Evolutionary conservation across 2,797 vertebrate species (phyloP).

Genomic region (Parambassis ranga): DNA sequence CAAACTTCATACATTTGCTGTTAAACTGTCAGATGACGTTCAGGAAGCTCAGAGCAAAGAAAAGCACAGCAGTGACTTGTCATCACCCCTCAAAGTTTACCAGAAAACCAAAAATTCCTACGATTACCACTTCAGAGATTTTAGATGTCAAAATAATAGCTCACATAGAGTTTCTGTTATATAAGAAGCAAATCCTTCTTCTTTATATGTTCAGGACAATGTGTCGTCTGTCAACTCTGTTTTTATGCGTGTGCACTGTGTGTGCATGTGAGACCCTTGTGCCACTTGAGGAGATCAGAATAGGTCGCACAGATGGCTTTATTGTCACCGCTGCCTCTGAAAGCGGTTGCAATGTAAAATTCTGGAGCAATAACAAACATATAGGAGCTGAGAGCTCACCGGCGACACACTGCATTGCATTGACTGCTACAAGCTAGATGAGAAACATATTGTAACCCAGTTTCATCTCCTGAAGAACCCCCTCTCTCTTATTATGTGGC

Average conservation of each 20-base stretch:
- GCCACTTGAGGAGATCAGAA: slow-evolving; percentile 45
- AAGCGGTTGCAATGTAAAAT: slow-evolving; percentile 39
- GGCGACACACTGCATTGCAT: slow-evolving; percentile 39
- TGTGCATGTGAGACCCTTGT: slow-evolving; percentile 23
- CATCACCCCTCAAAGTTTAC: not conserved
- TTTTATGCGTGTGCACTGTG: slow-evolving; percentile 4
- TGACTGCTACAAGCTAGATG: slow-evolving; percentile 59
- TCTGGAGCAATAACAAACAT: slow-evolving; percentile 68
- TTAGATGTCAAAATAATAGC: slow-evolving; percentile 25
- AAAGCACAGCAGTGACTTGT: not conserved
- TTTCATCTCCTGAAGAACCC: slow-evolving; percentile 55
- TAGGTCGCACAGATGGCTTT: slow-evolving; percentile 67
- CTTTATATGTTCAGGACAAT: not conserved
- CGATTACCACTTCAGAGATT: slow-evolving; percentile 6
- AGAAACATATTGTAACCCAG: slow-evolving; percentile 74
- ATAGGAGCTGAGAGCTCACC: slow-evolving; percentile 26
- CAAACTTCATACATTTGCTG: no score
- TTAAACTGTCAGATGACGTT: not conserved
- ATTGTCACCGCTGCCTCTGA: slow-evolving; percentile 69
- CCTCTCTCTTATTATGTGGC: slow-evolving; percentile 44
- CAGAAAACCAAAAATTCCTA: not conserved
- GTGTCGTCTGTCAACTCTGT: slow-evolving; percentile 5
- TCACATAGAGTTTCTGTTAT: not conserved
- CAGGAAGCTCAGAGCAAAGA: not conserved
- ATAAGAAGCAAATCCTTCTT: slow-evolving; percentile 4